Conservation (phyloP, 1,140 invertebrate species). For the Microplitis demolitor region DNA sequence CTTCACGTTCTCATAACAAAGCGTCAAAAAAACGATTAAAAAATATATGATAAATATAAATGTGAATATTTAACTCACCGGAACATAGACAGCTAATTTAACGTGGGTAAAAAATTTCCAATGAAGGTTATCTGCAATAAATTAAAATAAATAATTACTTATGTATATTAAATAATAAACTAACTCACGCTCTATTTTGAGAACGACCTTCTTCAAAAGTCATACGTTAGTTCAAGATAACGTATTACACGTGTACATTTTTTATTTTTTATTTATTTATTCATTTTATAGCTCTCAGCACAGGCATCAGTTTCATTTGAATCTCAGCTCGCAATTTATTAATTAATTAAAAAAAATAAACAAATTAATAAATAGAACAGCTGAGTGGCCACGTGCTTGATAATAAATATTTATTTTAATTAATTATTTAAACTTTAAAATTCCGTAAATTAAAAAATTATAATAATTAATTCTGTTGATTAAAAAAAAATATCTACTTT, state of each 20-base stretch:
- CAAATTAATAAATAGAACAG: no score
- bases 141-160: conserved; percentile 3
- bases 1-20: conserved; percentile 31
- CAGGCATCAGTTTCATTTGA: no score
- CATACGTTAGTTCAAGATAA: conserved; percentile 13
- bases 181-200: conserved; percentile 20
- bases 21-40: background rate
- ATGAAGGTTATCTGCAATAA: conserved; percentile 21
- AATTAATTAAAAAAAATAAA: no score
- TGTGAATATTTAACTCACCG: conserved; percentile 22
- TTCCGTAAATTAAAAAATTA: no score
- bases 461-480: no score
- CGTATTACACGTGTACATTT: conserved; percentile 5
- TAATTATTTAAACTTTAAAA: no score
- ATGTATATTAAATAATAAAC: conserved; percentile 12
- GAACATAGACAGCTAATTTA: conserved; percentile 33
- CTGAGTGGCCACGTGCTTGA: no score
- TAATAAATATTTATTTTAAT: no score
- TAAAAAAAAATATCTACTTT: no score
- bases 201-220: conserved; percentile 18
- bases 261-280: conserved; percentile 3
- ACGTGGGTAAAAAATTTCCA: background rate
- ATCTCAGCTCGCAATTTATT: background rate
- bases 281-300: background rate
- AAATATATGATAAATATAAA: background rate